Conservation (phyloP, 2,888 invertebrate species). For the Zygothrica quintamaculata region DNA sequence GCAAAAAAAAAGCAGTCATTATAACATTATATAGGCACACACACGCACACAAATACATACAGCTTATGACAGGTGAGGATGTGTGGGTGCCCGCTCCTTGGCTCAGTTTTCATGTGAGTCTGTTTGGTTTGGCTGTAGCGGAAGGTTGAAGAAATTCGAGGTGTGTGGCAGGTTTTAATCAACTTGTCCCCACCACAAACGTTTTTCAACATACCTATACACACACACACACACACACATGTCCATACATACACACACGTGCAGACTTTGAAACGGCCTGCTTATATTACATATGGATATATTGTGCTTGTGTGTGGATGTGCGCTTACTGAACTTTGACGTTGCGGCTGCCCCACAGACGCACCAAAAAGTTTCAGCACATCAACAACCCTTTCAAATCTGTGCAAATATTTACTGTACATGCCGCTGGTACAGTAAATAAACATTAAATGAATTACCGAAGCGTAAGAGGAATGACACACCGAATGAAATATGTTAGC, state of each 20-base stretch:
- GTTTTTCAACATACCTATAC: constrained; percentile 11
- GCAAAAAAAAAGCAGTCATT: constrained; percentile 41
- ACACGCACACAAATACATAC: constrained; percentile 1
- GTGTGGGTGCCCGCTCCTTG: not conserved
- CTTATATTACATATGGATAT: constrained; percentile 12
- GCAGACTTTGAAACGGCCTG: no score
- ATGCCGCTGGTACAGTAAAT: constrained; percentile 30
- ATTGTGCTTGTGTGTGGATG: constrained; percentile 8
- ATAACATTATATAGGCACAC: constrained; percentile 2
- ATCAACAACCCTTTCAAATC: constrained; percentile 52
- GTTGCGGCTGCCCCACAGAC: constrained; percentile 36
- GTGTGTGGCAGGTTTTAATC: constrained; percentile 45
- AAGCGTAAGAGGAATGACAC: no score
- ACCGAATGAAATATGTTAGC: no score
- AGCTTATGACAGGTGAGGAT: not conserved
- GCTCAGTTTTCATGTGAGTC: not conserved
- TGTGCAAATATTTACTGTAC: constrained; percentile 63
- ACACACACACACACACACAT: constrained; percentile 23
- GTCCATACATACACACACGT: not conserved
- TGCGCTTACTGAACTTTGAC: constrained; percentile 36
- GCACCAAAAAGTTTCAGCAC: constrained; percentile 41
- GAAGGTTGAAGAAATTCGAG: not conserved
- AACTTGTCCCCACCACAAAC: constrained; percentile 51
- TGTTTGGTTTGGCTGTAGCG: no score
- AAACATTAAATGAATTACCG: constrained; percentile 1